Conservation (phyloP, 2,113 vertebrate genomes). For the Tetrao urogallus region DNA sequence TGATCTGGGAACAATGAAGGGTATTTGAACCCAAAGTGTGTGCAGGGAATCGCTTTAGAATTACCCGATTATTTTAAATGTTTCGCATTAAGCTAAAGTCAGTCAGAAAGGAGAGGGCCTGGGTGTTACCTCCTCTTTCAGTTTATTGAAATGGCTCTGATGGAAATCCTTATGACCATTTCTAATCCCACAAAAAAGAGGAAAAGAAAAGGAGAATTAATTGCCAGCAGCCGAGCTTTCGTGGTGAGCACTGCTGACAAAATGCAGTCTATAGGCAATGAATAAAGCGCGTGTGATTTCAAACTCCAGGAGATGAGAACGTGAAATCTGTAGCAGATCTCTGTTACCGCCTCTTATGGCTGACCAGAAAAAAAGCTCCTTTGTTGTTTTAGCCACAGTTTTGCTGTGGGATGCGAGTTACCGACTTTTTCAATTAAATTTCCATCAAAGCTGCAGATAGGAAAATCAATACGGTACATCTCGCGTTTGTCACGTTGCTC, state of each 20-base stretch:
- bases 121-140: background rate
- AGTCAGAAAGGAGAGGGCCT: background rate
- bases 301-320: background rate
- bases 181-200: background rate
- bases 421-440: constrained; percentile 1
- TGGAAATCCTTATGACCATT: constrained; percentile 1
- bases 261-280: background rate
- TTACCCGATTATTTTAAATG: accelerated
- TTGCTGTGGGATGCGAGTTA: background rate
- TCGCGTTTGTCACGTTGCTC: background rate
- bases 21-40: background rate
- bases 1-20: constrained; percentile 4
- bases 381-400: background rate
- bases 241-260: background rate
- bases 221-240: constrained; percentile 13
- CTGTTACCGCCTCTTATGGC: background rate
- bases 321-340: background rate
- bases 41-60: background rate
- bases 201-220: constrained; percentile 1
- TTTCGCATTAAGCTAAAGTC: background rate
- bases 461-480: constrained; percentile 11
- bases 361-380: background rate
- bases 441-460: constrained; percentile 15
- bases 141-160: background rate
- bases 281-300: background rate